Conservation (phyloP, 2,113 vertebrate genomes). For the Kryptolebias marmoratus region DNA sequence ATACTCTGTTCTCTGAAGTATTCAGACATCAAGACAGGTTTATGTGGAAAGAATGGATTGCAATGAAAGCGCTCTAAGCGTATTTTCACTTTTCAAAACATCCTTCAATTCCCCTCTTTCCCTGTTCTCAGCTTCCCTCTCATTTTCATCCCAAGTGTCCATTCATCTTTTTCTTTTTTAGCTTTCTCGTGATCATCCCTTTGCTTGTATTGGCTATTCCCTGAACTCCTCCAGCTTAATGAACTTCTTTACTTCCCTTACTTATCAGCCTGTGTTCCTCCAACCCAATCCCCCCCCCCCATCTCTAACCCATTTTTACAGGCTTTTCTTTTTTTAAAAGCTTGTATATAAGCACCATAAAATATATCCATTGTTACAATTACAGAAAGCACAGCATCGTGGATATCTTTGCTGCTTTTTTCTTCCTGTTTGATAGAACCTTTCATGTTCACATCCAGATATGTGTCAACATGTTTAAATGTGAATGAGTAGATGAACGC, state of each 20-base stretch:
- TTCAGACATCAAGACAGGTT: conserved; percentile 53
- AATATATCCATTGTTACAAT: conserved; percentile 38
- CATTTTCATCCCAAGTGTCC: neutral
- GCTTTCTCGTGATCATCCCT: conserved; percentile 52
- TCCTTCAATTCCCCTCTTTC: conserved; percentile 38
- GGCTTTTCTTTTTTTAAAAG: conserved; percentile 55
- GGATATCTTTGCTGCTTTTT: conserved; percentile 11
- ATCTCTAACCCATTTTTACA: conserved; percentile 18
- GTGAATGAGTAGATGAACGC: conserved; percentile 25
- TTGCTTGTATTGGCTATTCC: conserved; percentile 65
- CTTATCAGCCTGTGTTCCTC: conserved; percentile 42
- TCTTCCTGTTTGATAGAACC: neutral
- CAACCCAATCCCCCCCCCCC: conserved; percentile 20
- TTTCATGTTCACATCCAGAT: neutral
- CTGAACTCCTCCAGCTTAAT: conserved; percentile 59
- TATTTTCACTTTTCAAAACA: conserved; percentile 44
- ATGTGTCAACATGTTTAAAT: conserved; percentile 16
- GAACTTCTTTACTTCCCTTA: conserved; percentile 63
- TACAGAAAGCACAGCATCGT: conserved; percentile 17
- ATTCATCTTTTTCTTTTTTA: conserved; percentile 56
- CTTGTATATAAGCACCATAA: conserved; percentile 45
- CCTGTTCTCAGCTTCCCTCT: conserved; percentile 33
- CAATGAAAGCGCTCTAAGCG: conserved; percentile 34
- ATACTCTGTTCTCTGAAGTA: conserved; percentile 37
- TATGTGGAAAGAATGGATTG: conserved; percentile 40